Conservation (phyloP, 2,888 invertebrate genomes). For the Cheiracanthium punctorium region DNA sequence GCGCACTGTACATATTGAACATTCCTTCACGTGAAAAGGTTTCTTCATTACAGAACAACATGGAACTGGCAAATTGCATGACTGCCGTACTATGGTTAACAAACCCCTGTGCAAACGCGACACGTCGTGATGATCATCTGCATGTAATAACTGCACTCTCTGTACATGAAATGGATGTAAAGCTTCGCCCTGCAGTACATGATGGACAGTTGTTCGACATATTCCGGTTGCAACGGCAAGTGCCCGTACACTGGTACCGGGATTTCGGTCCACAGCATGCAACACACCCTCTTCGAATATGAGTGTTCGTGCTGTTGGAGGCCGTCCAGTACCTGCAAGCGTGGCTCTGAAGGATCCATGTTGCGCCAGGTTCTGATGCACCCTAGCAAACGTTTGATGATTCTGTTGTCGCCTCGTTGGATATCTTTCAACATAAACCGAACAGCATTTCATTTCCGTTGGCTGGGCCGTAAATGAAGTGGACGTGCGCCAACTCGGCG, state of each 20-base stretch:
- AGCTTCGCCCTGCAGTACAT: background rate
- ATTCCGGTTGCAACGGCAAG: background rate
- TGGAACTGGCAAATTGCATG: background rate
- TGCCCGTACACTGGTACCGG: background rate
- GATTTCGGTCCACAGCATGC: background rate
- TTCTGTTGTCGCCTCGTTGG: background rate
- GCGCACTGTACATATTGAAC: background rate
- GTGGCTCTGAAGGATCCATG: background rate
- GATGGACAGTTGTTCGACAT: background rate
- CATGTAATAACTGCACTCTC: background rate
- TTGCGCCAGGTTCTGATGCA: background rate
- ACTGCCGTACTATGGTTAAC: background rate
- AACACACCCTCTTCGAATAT: background rate
- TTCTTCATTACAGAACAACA: background rate
- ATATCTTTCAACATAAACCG: too few relatives aligned
- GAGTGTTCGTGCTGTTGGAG: background rate
- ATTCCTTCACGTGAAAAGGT: background rate
- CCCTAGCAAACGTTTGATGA: background rate
- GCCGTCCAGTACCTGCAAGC: background rate
- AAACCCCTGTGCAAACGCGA: background rate
- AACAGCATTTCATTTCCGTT: too few relatives aligned
- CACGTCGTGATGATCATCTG: background rate
- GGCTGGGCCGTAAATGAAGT: too few relatives aligned
- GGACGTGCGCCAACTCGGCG: too few relatives aligned
- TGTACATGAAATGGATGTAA: background rate